Evolutionary conservation across 2,888 invertebrate species (phyloP), one percentile per base, ranked within the genome.

Genomic region (Tanytarsus gracilentus): DNA sequence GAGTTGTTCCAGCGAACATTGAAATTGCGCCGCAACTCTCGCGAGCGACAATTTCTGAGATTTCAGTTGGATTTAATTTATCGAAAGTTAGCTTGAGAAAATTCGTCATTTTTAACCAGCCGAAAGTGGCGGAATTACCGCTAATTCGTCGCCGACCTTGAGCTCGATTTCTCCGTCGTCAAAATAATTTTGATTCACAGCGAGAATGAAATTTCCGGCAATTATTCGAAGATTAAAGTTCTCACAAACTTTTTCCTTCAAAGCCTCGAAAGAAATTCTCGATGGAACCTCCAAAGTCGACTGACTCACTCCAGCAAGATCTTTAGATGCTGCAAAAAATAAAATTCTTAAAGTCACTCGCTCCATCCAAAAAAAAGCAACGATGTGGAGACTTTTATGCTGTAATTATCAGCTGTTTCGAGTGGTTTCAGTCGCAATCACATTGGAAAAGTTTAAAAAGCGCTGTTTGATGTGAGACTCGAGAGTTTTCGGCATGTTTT

Each of bases 91-190:
- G 70, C 68, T 85, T 80, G 16, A 90, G 67, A 65, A 81, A 77
- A 75, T 91, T 83, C 83, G 86, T 88, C n/a, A n/a, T n/a, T n/a
- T n/a, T 76, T 80, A 88, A 67, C 96, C 96, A 67, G 95, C 95
- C 75, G 95, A 95, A 55, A 97, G 77, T 0, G 96, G 96, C 58
- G 96, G 96, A 69, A 97, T 95, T 11, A 96, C 79, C 63, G 95
- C 96, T 63, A 96, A 79, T 72, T 84, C 87, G 77, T 95, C 94
- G 63, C 80, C 82, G 25, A 81, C 76, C 36, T 77, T 77, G 5
- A 91, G 72, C 21, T 75, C 69, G 36, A 88, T 71, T 39, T 74
- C 71, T 2, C 79, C 75, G 61, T 76, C 73, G 14, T 78, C 74
- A 63, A 85, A 79, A 66, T 90, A 92, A 65, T 84, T 83, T 69